These are phyloP conservation scores for Daboia siamensis DNA, from an alignment of 2,113 vertebrate species.

Conservation along the genomic window DNA sequence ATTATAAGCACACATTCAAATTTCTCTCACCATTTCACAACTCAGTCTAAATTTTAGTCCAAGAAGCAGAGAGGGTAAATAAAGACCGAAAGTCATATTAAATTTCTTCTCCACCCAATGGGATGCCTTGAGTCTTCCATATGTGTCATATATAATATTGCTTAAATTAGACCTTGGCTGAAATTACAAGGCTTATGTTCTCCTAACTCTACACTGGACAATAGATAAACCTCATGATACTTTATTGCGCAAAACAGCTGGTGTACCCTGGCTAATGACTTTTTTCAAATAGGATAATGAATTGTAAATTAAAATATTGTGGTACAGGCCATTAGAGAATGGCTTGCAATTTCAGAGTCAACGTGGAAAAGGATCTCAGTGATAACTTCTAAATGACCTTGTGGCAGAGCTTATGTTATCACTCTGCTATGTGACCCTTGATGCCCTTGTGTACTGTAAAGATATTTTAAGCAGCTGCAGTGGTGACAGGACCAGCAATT, in stretches of 20 bases:
- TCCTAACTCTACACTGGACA: not conserved
- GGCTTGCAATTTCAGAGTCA: not conserved
- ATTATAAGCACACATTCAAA: not conserved
- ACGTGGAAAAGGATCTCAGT: not conserved
- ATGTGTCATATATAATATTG: not conserved
- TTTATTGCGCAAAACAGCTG: not conserved
- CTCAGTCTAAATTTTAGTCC: not conserved
- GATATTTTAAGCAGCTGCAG: conserved; percentile 29
- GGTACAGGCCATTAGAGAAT: not conserved
- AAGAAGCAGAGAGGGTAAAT: not conserved
- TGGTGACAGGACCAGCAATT: not conserved
- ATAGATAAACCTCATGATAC: not conserved
- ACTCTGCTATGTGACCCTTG: conserved; percentile 1
- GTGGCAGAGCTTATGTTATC: conserved; percentile 17
- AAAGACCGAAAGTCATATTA: not conserved
- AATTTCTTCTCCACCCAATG: not conserved
- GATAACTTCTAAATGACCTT: conserved; percentile 13
- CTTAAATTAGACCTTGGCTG: not conserved
- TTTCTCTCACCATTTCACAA: not conserved
- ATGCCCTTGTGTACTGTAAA: conserved; percentile 18
- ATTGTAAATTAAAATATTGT: not conserved
- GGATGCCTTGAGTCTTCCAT: not conserved
- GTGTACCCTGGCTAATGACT: not conserved
- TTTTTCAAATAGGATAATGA: not conserved
- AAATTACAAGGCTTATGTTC: not conserved